Conservation (phyloP, 2,113 vertebrate genomes). For the Syngnathus floridae region DNA sequence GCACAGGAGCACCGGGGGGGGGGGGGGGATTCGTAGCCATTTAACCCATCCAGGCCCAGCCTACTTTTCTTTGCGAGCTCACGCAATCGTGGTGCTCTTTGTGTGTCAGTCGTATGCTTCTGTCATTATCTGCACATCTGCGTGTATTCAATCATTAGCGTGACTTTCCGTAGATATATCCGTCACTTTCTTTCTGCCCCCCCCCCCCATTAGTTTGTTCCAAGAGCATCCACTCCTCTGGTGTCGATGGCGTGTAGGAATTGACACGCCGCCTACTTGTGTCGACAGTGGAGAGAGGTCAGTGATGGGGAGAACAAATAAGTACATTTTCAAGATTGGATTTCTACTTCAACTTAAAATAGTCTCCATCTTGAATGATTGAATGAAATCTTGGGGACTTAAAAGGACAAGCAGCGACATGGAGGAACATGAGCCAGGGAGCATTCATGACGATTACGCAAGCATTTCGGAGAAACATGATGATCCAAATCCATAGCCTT, state of each 20-base stretch:
- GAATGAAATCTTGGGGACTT: no score
- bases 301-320: not conserved
- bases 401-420: no score
- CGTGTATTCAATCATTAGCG: constrained; percentile 29
- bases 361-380: no score
- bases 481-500: no score
- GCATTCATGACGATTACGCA: no score
- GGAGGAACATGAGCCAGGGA: no score
- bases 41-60: constrained; percentile 65
- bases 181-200: constrained; percentile 18
- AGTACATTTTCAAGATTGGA: not conserved
- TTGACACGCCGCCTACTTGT: constrained; percentile 54
- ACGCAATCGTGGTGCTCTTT: constrained; percentile 14
- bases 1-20: constrained; percentile 62
- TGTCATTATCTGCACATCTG: constrained; percentile 16
- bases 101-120: constrained; percentile 28
- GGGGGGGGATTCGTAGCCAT: constrained; percentile 62
- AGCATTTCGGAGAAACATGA: no score
- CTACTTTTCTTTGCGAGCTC: constrained; percentile 49
- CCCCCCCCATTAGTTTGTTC: constrained; percentile 29
- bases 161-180: constrained; percentile 16
- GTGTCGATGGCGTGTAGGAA: constrained; percentile 40
- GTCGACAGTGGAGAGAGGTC: constrained; percentile 59
- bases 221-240: constrained; percentile 19
- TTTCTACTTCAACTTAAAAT: no score